Percentiles rank a stretch among this genome's conserved stretches.
These are phyloP conservation scores for Pangasius djambal DNA, from an alignment of 2,797 vertebrate genomes.

Conservation along the genomic window DNA sequence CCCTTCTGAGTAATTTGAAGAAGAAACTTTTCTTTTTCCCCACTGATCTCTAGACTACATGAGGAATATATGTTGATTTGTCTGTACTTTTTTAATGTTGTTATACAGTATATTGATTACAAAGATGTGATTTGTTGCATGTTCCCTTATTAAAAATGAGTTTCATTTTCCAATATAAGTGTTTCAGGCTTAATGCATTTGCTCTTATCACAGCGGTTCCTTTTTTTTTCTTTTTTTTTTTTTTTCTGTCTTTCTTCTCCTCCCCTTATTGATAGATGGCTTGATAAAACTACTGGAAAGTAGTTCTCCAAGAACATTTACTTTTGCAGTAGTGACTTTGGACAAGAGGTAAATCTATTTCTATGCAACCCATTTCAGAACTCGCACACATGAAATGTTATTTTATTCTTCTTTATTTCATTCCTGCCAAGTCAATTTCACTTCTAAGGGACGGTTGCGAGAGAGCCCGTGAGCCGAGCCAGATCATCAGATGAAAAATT, in stretches of 20 bases:
- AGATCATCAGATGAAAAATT: slow-evolving; percentile 56
- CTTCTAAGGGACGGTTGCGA: slow-evolving; percentile 27
- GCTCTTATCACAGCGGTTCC: neutral
- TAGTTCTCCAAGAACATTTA: slow-evolving; percentile 16
- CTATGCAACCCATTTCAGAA: slow-evolving; percentile 28
- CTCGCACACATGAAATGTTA: slow-evolving; percentile 42
- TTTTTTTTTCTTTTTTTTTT: neutral
- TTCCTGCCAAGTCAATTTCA: slow-evolving; percentile 52
- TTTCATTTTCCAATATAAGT: neutral
- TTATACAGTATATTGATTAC: neutral
- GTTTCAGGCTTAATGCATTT: neutral
- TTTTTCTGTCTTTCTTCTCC: too few species aligned
- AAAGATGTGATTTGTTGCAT: neutral
- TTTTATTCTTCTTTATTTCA: slow-evolving; percentile 50
- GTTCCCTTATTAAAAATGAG: neutral
- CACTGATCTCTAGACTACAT: neutral
- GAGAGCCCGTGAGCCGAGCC: slow-evolving; percentile 39
- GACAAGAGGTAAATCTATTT: slow-evolving; percentile 19
- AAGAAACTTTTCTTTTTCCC: neutral
- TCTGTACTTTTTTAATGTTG: neutral
- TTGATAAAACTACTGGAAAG: slow-evolving; percentile 1
- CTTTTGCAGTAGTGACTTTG: slow-evolving; percentile 7
- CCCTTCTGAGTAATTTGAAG: slow-evolving; percentile 1
- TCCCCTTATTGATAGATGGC: neutral
- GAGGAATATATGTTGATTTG: neutral